Base-by-base conservation (phyloP, 2,797 vertebrate genomes). In the Paramormyrops hopkinsi region DNA sequence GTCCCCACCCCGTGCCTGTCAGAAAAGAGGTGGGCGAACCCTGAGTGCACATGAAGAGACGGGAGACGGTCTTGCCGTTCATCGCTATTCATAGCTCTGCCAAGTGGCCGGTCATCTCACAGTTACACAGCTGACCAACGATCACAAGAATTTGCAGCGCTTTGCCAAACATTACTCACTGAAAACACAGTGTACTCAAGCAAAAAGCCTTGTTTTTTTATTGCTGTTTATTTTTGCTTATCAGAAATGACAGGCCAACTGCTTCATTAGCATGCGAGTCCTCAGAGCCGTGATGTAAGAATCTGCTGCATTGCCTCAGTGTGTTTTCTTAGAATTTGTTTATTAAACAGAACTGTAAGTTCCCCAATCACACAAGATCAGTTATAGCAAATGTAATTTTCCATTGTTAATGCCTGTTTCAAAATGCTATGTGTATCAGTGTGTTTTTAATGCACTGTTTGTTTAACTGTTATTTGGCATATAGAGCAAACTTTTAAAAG, bases 91-190 rank as follows among this genome's bases (percentile, higher is more conserved):
- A 33, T 7, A 22, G 29, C 29, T 51, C 19, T 87, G 59, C 83
- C 84, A 89, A 76, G 51, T 25, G 41, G 29, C 22, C 48, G 29
- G 83, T 46, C 88, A 89, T 89, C 41, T 51, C 25, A 33, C 14
- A 33, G 50, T 53, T 86, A 87, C 56, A 88, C 86, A 48, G 87
- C 84, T 89, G 89, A 89, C 59, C 48, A 22, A 86, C 51, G 62
- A 37, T 76, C 29, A 51, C 89, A 41, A 50, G 84, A 54, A 87
- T 76, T 19, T 44, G 48, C 48, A 53, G 44, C 25, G 6, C 54
- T 59, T 41, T 48, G 87, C 46, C 87, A 69, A 89, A 37, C 25
- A 89, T 87, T 89, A 86, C 89, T 86, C 84, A 87, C 83, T 19
- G 65, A 89, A 89, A 88, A 87, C 82, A 89, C 6, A 65, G 54